Conservation (phyloP, 2,797 vertebrate species). For the Xenentodon cancila region DNA sequence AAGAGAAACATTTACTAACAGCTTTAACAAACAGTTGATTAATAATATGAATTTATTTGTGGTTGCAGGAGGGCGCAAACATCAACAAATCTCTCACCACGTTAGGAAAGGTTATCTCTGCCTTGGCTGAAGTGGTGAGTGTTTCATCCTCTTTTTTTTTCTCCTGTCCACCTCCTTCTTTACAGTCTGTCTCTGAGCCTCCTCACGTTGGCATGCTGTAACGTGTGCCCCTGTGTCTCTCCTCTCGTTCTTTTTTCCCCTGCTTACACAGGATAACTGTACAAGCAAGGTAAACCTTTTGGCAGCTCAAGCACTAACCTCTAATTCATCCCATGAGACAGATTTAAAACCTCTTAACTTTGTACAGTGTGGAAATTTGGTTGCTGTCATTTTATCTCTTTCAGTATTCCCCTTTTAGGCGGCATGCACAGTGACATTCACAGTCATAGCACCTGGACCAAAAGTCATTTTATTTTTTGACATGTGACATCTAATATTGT, state of each 20-base stretch:
- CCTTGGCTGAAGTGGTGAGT: slow-evolving; percentile 98
- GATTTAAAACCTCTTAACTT: slow-evolving; percentile 47
- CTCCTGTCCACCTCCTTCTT: slow-evolving; percentile 5
- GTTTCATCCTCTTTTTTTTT: slow-evolving; percentile 6
- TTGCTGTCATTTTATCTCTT: slow-evolving; percentile 8
- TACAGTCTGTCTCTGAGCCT: slow-evolving; percentile 19
- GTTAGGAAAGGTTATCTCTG: slow-evolving; percentile 98
- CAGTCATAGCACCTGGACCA: slow-evolving; percentile 22
- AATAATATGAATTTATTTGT: slow-evolving; percentile 31
- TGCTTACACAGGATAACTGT: slow-evolving; percentile 93
- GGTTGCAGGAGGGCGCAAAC: slow-evolving; percentile 95
- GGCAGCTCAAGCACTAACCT: slow-evolving; percentile 54
- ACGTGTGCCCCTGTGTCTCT: slow-evolving; percentile 71
- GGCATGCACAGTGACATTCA: slow-evolving; percentile 1
- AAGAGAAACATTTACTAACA: not conserved
- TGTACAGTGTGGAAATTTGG: slow-evolving; percentile 7
- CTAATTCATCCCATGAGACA: slow-evolving; percentile 30
- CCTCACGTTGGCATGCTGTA: slow-evolving; percentile 60
- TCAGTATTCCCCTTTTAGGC: slow-evolving; percentile 13
- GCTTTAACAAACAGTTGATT: not conserved
- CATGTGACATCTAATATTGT: slow-evolving; percentile 24
- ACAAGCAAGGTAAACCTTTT: slow-evolving; percentile 94
- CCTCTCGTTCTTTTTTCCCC: slow-evolving; percentile 81
- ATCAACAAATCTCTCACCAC: slow-evolving; percentile 99
- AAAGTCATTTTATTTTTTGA: slow-evolving; percentile 18